phyloP scores from a whole-genome alignment of 1,140 invertebrate genomes.

The Brachionus rotundiformis region DNA sequence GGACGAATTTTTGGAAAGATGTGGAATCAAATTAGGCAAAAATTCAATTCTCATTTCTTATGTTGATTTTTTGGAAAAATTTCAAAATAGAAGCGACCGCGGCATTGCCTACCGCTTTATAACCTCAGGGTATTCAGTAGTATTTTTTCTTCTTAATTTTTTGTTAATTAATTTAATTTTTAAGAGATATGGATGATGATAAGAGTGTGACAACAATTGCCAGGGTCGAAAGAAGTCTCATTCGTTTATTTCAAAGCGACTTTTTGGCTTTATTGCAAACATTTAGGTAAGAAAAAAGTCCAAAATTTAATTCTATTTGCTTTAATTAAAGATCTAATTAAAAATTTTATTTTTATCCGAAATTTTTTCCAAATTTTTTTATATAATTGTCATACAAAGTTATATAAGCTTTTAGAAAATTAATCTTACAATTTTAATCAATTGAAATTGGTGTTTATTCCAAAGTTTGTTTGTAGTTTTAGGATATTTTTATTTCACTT shows the following conservation, averaged over 20 bases:
- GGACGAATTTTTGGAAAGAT: constrained; percentile 60
- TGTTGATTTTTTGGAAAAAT: constrained; percentile 61
- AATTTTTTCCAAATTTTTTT: neutral
- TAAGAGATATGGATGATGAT: constrained; percentile 29
- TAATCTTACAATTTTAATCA: too few relatives aligned
- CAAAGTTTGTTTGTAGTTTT: too few relatives aligned
- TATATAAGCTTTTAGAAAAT: too few relatives aligned
- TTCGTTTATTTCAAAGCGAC: constrained; percentile 64
- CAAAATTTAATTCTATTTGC: too few relatives aligned
- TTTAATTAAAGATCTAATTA: too few relatives aligned
- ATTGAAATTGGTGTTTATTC: too few relatives aligned
- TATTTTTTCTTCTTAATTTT: constrained; percentile 45
- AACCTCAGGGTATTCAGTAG: constrained; percentile 51
- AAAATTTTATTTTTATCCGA: too few relatives aligned
- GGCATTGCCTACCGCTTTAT: constrained; percentile 63
- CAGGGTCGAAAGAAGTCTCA: constrained; percentile 58
- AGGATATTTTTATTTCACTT: too few relatives aligned
- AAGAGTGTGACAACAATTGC: constrained; percentile 25
- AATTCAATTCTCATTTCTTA: constrained; percentile 58
- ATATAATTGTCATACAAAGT: too few relatives aligned
- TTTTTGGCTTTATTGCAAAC: constrained; percentile 62
- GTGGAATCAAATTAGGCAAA: constrained; percentile 56
- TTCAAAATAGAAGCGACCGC: constrained; percentile 62
- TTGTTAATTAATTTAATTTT: constrained; percentile 54
- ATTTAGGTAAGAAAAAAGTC: constrained; percentile 61